Base-by-base conservation (phyloP, 2,888 invertebrate genomes). In the Harmothoe impar region DNA sequence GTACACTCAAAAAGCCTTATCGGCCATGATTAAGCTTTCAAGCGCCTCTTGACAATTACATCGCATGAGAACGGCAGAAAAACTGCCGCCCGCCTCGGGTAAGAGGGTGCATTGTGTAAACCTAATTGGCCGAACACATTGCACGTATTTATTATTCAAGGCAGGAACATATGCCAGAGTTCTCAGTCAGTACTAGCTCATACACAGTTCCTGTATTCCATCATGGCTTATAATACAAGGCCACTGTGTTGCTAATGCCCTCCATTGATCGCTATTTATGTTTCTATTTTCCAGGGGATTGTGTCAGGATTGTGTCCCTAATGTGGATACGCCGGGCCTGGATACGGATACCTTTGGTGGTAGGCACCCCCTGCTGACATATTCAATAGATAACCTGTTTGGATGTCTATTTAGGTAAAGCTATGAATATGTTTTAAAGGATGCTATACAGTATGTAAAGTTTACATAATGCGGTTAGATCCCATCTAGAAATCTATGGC, bases 71-170 rank as follows among this genome's bases (percentile, higher is more conserved):
- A 72, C 3, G 20, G 29, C 72, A 72, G 68, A 29, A 72, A 72
- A 72, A 29, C 25, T 15, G 15, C 29, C 72, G 20, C 25, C 5
- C 5, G 72, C 29, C 15, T n/a, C 72, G 17, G 72, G 3, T 29
- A 72, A 72, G 72, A 15, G 72, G 31, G 72, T 72, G 17, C 29
- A 72, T 72, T 72, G 72, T 72, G 25, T 72, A 72, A 72, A 72
- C 72, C 31, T 72, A 72, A 72, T 72, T 72, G 72, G 72, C 72
- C 72, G 31, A 72, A 72, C 31, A 25, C 29, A 72, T 72, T 3
- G 15, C 29, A 29, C 3, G 29, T 72, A 72, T 72, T 72, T 20
- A 72, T 72, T 72, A 72, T 72, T 72, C 72, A 72, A 29, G 72
- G 31, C 72, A n/a, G 29, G 72, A 72, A 72, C 72, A 72, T 72